Evolutionary conservation across 2,113 vertebrate species (phyloP).

Genomic region (Nestor notabilis): DNA sequence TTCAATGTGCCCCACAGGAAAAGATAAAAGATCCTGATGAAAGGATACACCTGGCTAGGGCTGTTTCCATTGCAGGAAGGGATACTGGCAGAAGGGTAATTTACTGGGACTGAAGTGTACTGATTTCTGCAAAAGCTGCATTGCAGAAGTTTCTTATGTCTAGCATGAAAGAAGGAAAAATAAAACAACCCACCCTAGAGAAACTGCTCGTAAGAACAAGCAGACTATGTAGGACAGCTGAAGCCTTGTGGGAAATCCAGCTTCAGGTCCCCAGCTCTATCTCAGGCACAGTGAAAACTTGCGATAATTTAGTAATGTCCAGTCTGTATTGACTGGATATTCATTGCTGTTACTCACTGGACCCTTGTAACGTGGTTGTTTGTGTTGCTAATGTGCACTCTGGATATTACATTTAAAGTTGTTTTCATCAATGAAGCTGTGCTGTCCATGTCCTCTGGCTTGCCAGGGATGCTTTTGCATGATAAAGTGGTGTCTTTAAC

Average conservation of each 20-base stretch:
- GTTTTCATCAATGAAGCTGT: not conserved
- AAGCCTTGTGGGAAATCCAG: not conserved
- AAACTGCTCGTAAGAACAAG: not conserved
- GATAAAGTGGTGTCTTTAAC: not conserved
- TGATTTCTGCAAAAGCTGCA: not conserved
- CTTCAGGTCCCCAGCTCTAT: not conserved
- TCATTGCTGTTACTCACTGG: not conserved
- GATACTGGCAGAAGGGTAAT: not conserved
- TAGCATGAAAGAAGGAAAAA: not conserved
- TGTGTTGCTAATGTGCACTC: not conserved
- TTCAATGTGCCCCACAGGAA: not conserved
- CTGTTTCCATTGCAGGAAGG: not conserved
- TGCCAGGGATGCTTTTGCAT: not conserved
- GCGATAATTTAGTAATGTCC: not conserved
- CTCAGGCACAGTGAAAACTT: not conserved
- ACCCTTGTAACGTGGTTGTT: not conserved
- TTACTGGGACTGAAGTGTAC: not conserved
- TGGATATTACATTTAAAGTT: not conserved
- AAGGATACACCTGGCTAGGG: not conserved
- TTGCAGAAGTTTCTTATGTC: not conserved
- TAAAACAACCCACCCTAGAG: not conserved
- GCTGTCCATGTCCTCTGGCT: not conserved
- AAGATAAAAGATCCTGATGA: not conserved
- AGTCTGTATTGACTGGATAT: not conserved
- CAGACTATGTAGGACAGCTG: not conserved